phyloP scores from a whole-genome alignment of 1,140 invertebrate species.

The Caenorhabditis brenneri region DNA sequence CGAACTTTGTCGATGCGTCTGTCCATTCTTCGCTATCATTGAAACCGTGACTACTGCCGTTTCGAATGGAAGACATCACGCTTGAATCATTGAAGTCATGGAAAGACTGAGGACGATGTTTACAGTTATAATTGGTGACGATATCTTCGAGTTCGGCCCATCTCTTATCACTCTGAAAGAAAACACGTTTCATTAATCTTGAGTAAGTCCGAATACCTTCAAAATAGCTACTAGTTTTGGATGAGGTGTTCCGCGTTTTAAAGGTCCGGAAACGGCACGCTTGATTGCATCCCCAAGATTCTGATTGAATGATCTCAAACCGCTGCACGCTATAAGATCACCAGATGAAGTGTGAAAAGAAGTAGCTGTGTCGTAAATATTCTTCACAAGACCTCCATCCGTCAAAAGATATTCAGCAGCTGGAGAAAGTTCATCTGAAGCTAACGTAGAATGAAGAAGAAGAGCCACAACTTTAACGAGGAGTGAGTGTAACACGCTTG shows the following conservation, averaged over 20 bases:
- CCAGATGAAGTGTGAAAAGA: constrained; percentile 14
- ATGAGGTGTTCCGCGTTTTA: neutral
- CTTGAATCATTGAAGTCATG: constrained; percentile 26
- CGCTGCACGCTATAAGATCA: neutral
- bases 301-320: neutral
- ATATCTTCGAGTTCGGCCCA: constrained; percentile 13
- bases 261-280: too few relatives aligned
- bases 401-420: constrained; percentile 9
- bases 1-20: constrained; percentile 1
- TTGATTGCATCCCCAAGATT: constrained; percentile 14
- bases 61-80: neutral
- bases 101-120: neutral
- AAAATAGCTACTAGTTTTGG: neutral
- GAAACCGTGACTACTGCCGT: constrained; percentile 28
- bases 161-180: neutral
- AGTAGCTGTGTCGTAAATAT: constrained; percentile 9
- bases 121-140: neutral
- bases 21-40: constrained; percentile 10
- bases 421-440: neutral
- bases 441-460: neutral
- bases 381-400: neutral
- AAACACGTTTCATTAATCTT: neutral
- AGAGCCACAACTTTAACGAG: neutral
- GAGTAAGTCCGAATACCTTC: neutral
- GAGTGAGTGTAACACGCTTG: neutral